These are phyloP conservation scores for Gobius niger DNA, from an alignment of 2,113 vertebrate species.

Conservation along the genomic window DNA sequence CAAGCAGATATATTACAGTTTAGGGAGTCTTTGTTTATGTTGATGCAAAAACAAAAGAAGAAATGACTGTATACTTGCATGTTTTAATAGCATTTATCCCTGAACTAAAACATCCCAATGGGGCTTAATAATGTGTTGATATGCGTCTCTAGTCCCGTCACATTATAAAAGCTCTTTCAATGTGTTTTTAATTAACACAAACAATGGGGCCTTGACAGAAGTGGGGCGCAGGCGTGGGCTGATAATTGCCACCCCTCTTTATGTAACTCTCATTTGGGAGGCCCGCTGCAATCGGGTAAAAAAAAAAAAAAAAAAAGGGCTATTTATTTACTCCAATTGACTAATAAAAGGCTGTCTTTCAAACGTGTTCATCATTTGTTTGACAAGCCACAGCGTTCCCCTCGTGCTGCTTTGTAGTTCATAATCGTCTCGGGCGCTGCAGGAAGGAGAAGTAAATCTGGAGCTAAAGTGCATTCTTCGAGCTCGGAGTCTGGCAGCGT, in stretches of 20 bases:
- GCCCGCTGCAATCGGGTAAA: conserved; percentile 5
- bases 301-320: not conserved
- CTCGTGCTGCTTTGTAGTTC: conserved; percentile 6
- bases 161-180: conserved; percentile 5
- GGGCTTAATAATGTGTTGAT: not conserved
- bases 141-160: not conserved
- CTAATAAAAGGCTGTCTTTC: conserved; percentile 21
- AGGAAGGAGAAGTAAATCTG: conserved; percentile 16
- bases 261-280: conserved; percentile 15
- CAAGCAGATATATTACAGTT: too few relatives aligned
- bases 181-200: conserved; percentile 41
- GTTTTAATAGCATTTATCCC: too few relatives aligned
- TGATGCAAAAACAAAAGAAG: too few relatives aligned
- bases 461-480: conserved; percentile 20
- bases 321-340: conserved; percentile 27
- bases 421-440: conserved; percentile 19
- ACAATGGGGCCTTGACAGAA: conserved; percentile 22
- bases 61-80: too few relatives aligned
- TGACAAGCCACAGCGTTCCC: conserved; percentile 14
- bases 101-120: not conserved
- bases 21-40: too few relatives aligned
- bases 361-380: conserved; percentile 17
- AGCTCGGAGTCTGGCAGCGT: conserved; percentile 9
- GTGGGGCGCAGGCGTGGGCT: conserved; percentile 3
- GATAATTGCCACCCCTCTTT: conserved; percentile 22